Conservation (phyloP, 2,113 vertebrate genomes). For the Rhinichthys klamathensis region DNA sequence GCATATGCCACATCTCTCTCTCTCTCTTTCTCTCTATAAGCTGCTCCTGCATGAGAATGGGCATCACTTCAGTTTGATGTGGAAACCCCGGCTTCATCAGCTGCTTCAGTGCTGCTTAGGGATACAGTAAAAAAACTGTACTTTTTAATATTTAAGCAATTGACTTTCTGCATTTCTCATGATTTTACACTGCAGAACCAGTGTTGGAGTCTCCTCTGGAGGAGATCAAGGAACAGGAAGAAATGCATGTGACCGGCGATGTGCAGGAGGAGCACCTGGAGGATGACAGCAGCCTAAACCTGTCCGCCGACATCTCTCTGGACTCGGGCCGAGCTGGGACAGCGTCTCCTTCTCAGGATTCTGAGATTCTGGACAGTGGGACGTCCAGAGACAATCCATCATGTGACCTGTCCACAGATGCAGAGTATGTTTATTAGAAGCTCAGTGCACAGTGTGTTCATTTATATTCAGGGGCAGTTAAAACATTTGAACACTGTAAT, state of each 20-base stretch:
- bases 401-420: constrained; percentile 75
- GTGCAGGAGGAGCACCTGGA: constrained; percentile 63
- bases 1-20: constrained; percentile 11
- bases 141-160: not conserved
- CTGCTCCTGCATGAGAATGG: constrained; percentile 13
- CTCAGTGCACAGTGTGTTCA: not conserved
- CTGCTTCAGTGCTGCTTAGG: too few species aligned
- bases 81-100: too few species aligned
- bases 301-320: constrained; percentile 61
- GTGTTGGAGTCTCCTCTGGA: constrained; percentile 75
- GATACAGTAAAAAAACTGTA: not conserved
- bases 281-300: constrained; percentile 63
- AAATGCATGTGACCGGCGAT: constrained; percentile 53
- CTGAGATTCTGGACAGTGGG: constrained; percentile 55
- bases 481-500: not conserved
- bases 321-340: constrained; percentile 51
- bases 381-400: constrained; percentile 70
- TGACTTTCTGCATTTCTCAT: constrained; percentile 21
- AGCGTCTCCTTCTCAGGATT: constrained; percentile 58
- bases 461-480: not conserved
- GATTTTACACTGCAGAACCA: constrained; percentile 61
- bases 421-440: constrained; percentile 72
- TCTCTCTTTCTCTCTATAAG: constrained; percentile 32
- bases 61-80: constrained; percentile 37
- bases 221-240: constrained; percentile 87